phyloP scores from a whole-genome alignment of 2,113 vertebrate species.

The Eleginops maclovinus region DNA sequence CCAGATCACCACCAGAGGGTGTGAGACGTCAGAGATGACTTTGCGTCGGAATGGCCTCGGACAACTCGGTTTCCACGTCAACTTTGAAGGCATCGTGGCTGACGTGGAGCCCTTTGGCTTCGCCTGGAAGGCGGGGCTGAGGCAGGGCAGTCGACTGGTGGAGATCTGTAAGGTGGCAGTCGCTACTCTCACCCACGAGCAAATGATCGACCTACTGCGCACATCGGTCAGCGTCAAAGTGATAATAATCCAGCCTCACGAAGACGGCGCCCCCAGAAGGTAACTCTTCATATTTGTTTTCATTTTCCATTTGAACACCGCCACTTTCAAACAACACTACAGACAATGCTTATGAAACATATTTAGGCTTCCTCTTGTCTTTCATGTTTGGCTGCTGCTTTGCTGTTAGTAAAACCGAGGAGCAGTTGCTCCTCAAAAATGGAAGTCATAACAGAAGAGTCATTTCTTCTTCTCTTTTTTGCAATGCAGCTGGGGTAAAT shows the following conservation, averaged over 20 bases:
- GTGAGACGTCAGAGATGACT: constrained; percentile 95
- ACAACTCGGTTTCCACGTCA: constrained; percentile 97
- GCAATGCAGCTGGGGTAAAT: constrained; percentile 53
- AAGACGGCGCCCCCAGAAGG: constrained; percentile 94
- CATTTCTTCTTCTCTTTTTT: constrained; percentile 5
- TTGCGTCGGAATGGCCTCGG: constrained; percentile 92
- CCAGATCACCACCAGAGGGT: constrained; percentile 93
- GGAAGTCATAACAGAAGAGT: constrained; percentile 12
- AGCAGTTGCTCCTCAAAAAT: constrained; percentile 46
- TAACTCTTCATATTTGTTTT: constrained; percentile 60
- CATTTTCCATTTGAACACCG: not conserved
- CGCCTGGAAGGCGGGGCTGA: constrained; percentile 95
- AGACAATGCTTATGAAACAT: constrained; percentile 1
- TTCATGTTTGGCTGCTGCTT: not conserved
- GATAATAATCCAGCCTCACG: constrained; percentile 95
- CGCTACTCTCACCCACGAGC: constrained; percentile 95
- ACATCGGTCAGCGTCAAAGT: constrained; percentile 94
- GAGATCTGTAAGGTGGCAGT: constrained; percentile 98
- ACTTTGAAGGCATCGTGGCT: constrained; percentile 97
- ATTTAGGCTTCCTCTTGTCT: constrained; percentile 2
- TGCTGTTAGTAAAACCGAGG: constrained; percentile 15
- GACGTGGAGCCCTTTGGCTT: constrained; percentile 98
- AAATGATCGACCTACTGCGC: constrained; percentile 97
- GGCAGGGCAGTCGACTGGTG: constrained; percentile 95
- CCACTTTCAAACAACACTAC: constrained; percentile 1